Evolutionary conservation across 2,797 vertebrate species (phyloP).

Genomic region (Sarcophilus harrisii): DNA sequence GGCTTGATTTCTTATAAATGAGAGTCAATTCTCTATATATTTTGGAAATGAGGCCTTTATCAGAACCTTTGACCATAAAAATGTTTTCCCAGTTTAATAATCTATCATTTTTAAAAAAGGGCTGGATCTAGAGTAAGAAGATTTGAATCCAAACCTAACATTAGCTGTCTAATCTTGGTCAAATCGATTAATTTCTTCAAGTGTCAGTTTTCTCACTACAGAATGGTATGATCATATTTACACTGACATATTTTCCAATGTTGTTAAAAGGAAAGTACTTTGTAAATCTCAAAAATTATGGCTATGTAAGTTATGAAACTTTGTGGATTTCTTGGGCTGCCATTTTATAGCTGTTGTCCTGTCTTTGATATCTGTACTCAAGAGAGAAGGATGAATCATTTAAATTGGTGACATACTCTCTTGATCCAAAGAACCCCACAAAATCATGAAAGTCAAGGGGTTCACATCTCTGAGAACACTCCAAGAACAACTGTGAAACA

Average conservation of each 20-base stretch:
- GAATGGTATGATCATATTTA: neutral
- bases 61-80: too few species aligned
- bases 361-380: neutral
- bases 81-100: too few species aligned
- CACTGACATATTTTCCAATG: neutral
- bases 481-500: too few species aligned
- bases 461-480: too few species aligned
- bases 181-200: neutral
- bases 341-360: neutral
- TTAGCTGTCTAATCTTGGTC: neutral
- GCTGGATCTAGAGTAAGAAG: neutral
- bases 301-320: neutral
- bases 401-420: too few species aligned
- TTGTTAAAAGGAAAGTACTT: neutral
- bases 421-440: too few species aligned
- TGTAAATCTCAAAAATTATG: neutral
- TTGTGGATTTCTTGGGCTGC: neutral
- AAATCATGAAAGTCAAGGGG: too few species aligned
- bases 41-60: too few species aligned
- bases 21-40: too few species aligned
- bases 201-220: neutral
- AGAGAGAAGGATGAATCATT: neutral
- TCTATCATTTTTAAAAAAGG: neutral
- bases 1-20: too few species aligned
- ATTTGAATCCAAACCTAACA: neutral